Percentiles rank a stretch among this genome's conserved stretches.
Conservation (phyloP, 2,888 invertebrate species). For the Opisthograptis luteolata region DNA sequence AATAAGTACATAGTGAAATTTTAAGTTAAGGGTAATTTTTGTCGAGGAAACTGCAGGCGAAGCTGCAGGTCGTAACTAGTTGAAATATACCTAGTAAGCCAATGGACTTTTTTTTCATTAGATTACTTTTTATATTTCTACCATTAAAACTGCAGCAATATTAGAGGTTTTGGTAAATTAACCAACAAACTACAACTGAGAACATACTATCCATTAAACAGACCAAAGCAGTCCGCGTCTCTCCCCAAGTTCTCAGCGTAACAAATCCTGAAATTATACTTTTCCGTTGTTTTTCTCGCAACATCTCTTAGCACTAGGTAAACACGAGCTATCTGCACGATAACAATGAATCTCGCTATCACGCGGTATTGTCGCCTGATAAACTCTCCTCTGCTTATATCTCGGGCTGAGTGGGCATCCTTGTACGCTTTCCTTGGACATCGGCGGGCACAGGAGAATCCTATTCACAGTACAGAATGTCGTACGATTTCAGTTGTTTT, state of each 20-base stretch:
- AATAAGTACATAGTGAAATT: too few relatives aligned
- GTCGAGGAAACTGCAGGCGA: too few relatives aligned
- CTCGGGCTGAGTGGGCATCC: constrained; percentile 61
- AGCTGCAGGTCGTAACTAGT: too few relatives aligned
- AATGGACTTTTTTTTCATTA: too few relatives aligned
- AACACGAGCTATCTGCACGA: constrained; percentile 32
- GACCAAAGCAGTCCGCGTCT: too few relatives aligned
- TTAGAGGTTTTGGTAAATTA: background rate
- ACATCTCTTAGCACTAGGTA: constrained; percentile 33
- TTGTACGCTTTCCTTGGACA: constrained; percentile 46
- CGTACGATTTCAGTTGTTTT: background rate
- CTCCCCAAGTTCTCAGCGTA: background rate
- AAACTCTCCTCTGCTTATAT: constrained; percentile 49
- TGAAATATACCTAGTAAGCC: too few relatives aligned
- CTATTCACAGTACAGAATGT: constrained; percentile 2
- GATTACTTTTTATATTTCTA: too few relatives aligned
- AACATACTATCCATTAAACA: too few relatives aligned
- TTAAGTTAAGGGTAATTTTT: too few relatives aligned
- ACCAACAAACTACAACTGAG: too few relatives aligned
- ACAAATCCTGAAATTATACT: constrained; percentile 1
- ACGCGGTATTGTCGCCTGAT: constrained; percentile 57
- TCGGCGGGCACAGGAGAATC: constrained; percentile 12
- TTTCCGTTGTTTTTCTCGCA: constrained; percentile 1
- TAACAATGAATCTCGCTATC: constrained; percentile 37
- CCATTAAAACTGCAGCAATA: too few relatives aligned